phyloP scores from a whole-genome alignment of 2,888 invertebrate genomes.

The Nemapogon koenigi region DNA sequence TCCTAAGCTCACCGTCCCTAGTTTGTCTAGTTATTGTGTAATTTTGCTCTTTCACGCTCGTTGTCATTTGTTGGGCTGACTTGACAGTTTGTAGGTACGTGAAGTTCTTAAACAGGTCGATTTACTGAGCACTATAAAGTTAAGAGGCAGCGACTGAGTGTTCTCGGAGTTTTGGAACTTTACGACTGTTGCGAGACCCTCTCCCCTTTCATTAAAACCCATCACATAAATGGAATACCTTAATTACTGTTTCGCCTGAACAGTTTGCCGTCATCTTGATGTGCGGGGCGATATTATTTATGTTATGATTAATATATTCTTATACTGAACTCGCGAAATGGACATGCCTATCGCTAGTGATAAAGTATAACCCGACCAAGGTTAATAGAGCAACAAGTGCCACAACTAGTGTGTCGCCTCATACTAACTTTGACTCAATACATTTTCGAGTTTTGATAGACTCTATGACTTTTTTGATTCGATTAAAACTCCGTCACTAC shows the following conservation, averaged over 20 bases:
- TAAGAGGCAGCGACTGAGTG: slow-evolving; percentile 1
- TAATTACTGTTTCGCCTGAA: slow-evolving; percentile 4
- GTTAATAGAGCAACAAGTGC: no score
- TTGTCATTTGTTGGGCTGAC: slow-evolving; percentile 42
- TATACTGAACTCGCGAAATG: no score
- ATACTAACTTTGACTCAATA: no score
- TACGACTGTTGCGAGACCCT: slow-evolving; percentile 19
- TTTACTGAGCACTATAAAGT: slow-evolving; percentile 9
- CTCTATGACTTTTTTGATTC: no score
- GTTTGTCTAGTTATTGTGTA: slow-evolving; percentile 28
- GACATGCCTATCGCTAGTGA: no score
- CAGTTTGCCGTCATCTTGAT: not conserved
- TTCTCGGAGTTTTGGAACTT: slow-evolving; percentile 24
- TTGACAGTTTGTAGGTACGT: slow-evolving; percentile 29
- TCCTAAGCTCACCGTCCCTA: slow-evolving; percentile 15
- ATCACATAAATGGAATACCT: slow-evolving; percentile 1
- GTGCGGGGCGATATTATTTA: no score
- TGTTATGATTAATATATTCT: no score
- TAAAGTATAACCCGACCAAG: no score
- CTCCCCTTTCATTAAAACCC: slow-evolving; percentile 3
- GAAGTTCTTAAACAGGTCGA: slow-evolving; percentile 11
- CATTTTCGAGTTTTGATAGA: no score
- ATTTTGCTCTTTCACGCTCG: slow-evolving; percentile 41
- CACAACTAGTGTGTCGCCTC: no score
- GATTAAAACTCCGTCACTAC: no score